phyloP scores from a whole-genome alignment of 2,888 invertebrate genomes.

The Atherix ibis region DNA sequence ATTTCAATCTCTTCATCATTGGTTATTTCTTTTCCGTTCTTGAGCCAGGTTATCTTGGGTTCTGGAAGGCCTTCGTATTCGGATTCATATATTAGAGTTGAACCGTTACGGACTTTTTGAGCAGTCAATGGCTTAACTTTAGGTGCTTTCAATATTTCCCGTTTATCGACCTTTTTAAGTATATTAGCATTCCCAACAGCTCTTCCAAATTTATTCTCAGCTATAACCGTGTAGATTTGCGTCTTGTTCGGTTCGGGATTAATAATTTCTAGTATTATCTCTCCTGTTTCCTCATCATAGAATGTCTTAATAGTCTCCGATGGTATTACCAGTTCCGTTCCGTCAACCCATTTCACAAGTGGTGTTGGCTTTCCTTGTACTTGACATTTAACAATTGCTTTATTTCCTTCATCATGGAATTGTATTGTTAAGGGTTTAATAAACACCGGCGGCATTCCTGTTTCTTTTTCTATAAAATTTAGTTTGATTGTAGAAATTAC shows the following conservation, averaged over 20 bases:
- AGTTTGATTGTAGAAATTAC: no score
- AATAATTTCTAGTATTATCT: slow-evolving; percentile 44
- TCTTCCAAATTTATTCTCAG: slow-evolving; percentile 54
- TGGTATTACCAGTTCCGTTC: slow-evolving; percentile 43
- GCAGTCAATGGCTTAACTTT: slow-evolving; percentile 68
- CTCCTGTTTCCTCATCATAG: slow-evolving; percentile 45
- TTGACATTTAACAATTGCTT: slow-evolving; percentile 47
- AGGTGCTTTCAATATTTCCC: slow-evolving; percentile 43
- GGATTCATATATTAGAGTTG: slow-evolving; percentile 51
- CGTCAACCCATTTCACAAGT: slow-evolving; percentile 52
- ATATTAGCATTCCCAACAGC: slow-evolving; percentile 61
- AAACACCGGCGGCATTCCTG: slow-evolving; percentile 50
- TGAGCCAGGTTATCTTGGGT: slow-evolving; percentile 69
- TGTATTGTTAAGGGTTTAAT: slow-evolving; percentile 48
- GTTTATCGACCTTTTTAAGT: slow-evolving; percentile 35
- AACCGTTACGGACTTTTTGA: slow-evolving; percentile 50
- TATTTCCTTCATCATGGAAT: slow-evolving; percentile 43
- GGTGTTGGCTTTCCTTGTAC: slow-evolving; percentile 55
- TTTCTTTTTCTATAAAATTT: slow-evolving; percentile 45
- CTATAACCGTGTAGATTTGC: slow-evolving; percentile 51
- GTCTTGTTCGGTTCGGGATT: slow-evolving; percentile 51
- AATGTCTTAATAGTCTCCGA: slow-evolving; percentile 39
- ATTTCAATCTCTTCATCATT: slow-evolving; percentile 46
- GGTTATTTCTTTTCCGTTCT: slow-evolving; percentile 63
- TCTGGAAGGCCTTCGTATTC: slow-evolving; percentile 54